phyloP scores from a whole-genome alignment of 2,797 vertebrate genomes.

The Sitta carolinensis region DNA sequence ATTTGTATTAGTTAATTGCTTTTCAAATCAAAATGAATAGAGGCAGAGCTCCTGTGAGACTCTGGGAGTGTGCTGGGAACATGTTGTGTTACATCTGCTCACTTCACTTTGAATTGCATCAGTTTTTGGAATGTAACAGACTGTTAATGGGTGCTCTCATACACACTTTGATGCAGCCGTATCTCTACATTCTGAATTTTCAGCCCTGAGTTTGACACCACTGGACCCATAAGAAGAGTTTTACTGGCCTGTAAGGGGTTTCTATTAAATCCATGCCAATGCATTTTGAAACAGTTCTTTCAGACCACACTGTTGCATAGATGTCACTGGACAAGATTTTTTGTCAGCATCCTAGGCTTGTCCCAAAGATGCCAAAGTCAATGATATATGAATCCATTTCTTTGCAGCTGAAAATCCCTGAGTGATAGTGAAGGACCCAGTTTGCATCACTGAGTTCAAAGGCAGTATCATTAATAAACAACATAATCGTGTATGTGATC shows the following conservation, averaged over 20 bases:
- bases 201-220: not conserved
- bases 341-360: not conserved
- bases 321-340: not conserved
- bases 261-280: not conserved
- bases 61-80: not conserved
- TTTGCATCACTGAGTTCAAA: not conserved
- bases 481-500: not conserved
- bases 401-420: not conserved
- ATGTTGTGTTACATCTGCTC: constrained; percentile 24
- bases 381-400: not conserved
- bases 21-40: not conserved
- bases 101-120: not conserved
- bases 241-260: not conserved
- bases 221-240: not conserved
- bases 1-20: constrained; percentile 3
- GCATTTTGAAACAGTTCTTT: not conserved
- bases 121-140: not conserved
- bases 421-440: not conserved
- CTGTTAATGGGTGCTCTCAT: not conserved
- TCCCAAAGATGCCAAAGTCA: not conserved
- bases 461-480: not conserved
- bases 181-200: not conserved
- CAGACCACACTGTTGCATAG: not conserved
- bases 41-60: constrained; percentile 16
- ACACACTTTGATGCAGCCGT: not conserved